Percentiles rank a stretch among this genome's conserved stretches.
phyloP scores from a whole-genome alignment of 2,797 vertebrate species.

The Rhinichthys osculus region DNA sequence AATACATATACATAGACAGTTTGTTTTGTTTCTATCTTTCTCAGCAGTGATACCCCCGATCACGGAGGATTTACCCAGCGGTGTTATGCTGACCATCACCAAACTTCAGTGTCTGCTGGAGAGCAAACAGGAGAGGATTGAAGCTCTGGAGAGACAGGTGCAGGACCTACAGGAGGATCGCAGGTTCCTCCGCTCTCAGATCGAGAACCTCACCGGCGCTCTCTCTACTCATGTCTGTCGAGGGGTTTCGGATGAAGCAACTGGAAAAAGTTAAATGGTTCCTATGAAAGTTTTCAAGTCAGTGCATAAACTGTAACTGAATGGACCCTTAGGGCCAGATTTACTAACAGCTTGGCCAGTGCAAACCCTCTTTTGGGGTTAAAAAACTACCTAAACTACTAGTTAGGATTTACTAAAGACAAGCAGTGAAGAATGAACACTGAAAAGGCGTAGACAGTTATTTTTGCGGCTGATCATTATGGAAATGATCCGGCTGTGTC shows the following conservation, averaged over 20 bases:
- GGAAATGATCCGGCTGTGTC: no score
- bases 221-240: constrained; percentile 63
- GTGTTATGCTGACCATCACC: constrained; percentile 59
- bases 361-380: no score
- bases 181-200: constrained; percentile 78
- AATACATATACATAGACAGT: neutral
- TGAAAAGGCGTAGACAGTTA: no score
- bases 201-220: constrained; percentile 77
- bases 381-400: no score
- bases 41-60: constrained; percentile 60
- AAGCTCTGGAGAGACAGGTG: constrained; percentile 74
- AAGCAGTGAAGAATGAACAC: no score
- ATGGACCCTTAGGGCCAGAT: neutral
- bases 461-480: no score
- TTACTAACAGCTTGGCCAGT: no score
- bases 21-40: neutral
- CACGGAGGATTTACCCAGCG: constrained; percentile 67
- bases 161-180: constrained; percentile 82
- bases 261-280: neutral
- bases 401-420: no score
- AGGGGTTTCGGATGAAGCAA: constrained; percentile 61
- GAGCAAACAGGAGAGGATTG: constrained; percentile 78
- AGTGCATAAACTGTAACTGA: neutral
- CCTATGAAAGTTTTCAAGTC: neutral
- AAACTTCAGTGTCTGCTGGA: constrained; percentile 77